Percentiles rank a stretch among this genome's conserved stretches.
These are phyloP conservation scores for Poeciliopsis presidionis DNA, from an alignment of 2,797 vertebrate genomes.

Conservation along the genomic window DNA sequence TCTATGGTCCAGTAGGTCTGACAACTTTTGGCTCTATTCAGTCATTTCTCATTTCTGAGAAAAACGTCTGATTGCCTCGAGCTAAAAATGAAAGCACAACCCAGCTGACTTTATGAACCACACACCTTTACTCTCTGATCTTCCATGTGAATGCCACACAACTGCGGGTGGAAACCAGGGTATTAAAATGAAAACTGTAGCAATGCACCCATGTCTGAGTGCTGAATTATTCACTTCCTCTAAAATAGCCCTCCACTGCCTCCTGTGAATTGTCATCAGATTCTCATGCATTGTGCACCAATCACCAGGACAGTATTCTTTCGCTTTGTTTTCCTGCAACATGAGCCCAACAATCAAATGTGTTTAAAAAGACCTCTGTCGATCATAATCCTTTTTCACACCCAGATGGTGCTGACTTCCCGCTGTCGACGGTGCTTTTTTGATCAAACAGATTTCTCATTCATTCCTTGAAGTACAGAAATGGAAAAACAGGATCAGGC, in stretches of 20 bases:
- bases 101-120: background rate
- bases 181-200: background rate
- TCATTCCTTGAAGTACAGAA: background rate
- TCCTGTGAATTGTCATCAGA: conserved; percentile 11
- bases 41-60: conserved; percentile 2
- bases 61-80: conserved; percentile 11
- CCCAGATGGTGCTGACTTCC: background rate
- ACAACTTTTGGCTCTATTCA: conserved; percentile 9
- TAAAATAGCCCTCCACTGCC: background rate
- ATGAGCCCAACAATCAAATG: conserved; percentile 30
- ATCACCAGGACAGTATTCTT: conserved; percentile 23
- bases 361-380: conserved; percentile 10
- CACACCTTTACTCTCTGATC: conserved; percentile 6
- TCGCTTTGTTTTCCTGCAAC: conserved; percentile 18
- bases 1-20: background rate
- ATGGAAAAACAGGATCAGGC: background rate
- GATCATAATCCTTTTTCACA: background rate
- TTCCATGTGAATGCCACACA: conserved; percentile 1
- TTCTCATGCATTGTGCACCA: background rate
- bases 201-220: background rate
- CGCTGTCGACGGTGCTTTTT: background rate
- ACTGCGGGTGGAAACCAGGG: background rate
- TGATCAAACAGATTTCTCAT: background rate
- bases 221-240: conserved; percentile 1
- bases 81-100: conserved; percentile 10